A percentile compares a stretch with the other conserved stretches of the same genome.
Evolutionary conservation across 1,140 invertebrate species (phyloP).

Genomic region (Artemia franciscana): DNA sequence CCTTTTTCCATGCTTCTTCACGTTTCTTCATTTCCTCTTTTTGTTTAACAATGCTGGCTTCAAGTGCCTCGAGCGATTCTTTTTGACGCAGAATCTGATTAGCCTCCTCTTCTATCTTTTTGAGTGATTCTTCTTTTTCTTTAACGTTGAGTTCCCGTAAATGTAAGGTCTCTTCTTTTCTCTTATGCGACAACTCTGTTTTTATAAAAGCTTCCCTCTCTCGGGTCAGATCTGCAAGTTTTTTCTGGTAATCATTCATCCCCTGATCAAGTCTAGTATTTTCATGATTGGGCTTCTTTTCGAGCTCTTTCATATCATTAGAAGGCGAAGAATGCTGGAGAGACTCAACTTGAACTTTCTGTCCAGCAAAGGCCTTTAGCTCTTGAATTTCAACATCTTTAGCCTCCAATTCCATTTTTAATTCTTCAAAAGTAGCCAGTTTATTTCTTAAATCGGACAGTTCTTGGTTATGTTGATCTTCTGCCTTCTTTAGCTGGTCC

Average conservation of each 20-base stretch:
- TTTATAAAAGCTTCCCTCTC: background rate
- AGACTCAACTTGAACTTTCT: background rate
- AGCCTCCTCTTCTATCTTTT: background rate
- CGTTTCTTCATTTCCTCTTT: background rate
- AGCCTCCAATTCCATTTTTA: background rate
- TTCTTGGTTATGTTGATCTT: background rate
- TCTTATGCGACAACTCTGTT: background rate
- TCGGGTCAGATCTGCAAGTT: background rate
- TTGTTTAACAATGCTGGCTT: background rate
- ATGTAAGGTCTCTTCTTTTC: background rate
- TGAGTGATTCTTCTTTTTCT: background rate
- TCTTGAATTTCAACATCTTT: background rate
- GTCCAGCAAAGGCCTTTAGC: background rate
- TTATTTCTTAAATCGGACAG: background rate
- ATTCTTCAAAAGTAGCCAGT: background rate
- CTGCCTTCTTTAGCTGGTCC: background rate
- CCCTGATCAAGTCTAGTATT: background rate
- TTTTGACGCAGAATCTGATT: background rate
- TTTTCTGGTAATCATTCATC: background rate
- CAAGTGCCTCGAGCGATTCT: background rate
- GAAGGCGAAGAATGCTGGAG: background rate
- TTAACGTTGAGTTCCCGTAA: background rate
- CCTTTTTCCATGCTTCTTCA: background rate
- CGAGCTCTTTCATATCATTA: background rate
- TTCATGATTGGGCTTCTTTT: background rate